Base-by-base conservation (phyloP, 2,113 vertebrate species). In the Phyllopteryx taeniolatus region DNA sequence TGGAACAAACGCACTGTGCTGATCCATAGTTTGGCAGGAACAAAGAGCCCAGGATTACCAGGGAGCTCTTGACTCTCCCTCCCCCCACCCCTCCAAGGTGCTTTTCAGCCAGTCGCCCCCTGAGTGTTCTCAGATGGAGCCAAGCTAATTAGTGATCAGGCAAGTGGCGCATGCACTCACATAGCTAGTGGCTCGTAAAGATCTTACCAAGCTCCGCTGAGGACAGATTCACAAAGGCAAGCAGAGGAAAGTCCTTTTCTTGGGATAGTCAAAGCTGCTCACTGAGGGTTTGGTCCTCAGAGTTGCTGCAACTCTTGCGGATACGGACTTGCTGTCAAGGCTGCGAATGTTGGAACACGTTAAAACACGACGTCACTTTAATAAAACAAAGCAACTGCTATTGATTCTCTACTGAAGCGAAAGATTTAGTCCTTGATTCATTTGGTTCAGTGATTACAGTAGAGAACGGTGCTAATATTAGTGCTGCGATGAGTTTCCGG, bases 111-210 rank as follows among this genome's bases (percentile, higher is more conserved):
- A 63, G 27, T 27, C 27, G 27, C 27, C 82, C 79, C 79, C 72
- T 85, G 86, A 90, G 87, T 88, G 84, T 83, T 89, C 87, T 91
- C 89, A 89, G 87, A 88, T 90, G 86, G 81, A 84, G 89, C 86
- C 83, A 84, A 80, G 85, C 80, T 88, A 89, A 91, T 91, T 91
- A 91, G 86, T 44, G 68, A 68, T 82, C 73, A 71, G 80, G 86
- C 84, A n/a, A 86, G 86, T 82, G 85, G 84, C 81, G 81, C 84
- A 87, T 86, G 85, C 86, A 80, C 78, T 74, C 83, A 79, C 85
- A 86, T 87, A 85, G 84, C 85, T 82, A 63, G 76, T 57, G 79
- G 82, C 72, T 81, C 78, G 76, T 89, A 87, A 90, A 91, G 80
- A 90, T 89, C 83, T 91, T 88, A 89, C 87, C 80, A 79, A 87